Conservation (phyloP, 2,113 vertebrate genomes). For the sheep (Ovis aries) region ARS-UI_Ramb_v3.0 NC_056076.1:39680001-39680500, state of each 20-base stretch:
- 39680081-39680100: neutral
- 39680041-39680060: neutral
- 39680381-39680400: conserved; percentile 57
- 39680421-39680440: conserved; percentile 70
- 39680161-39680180: accelerated
- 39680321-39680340: conserved; percentile 50
- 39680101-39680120: neutral
- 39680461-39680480: conserved; percentile 61
- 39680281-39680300: conserved; percentile 43
- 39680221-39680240: neutral
- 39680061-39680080: neutral
- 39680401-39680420: conserved; percentile 68
- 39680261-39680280: neutral
- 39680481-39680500: conserved; percentile 51
- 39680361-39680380: conserved; percentile 67
- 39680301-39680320: conserved; percentile 58
- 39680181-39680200: neutral
- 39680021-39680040: neutral
- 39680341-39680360: conserved; percentile 51
- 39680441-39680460: conserved; percentile 62
- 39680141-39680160: neutral
- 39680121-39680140: accelerated
- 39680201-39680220: neutral
- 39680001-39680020: neutral
- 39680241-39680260: accelerated